phyloP scores from a whole-genome alignment of 1,140 invertebrate species.

The Vanessa atalanta region DNA sequence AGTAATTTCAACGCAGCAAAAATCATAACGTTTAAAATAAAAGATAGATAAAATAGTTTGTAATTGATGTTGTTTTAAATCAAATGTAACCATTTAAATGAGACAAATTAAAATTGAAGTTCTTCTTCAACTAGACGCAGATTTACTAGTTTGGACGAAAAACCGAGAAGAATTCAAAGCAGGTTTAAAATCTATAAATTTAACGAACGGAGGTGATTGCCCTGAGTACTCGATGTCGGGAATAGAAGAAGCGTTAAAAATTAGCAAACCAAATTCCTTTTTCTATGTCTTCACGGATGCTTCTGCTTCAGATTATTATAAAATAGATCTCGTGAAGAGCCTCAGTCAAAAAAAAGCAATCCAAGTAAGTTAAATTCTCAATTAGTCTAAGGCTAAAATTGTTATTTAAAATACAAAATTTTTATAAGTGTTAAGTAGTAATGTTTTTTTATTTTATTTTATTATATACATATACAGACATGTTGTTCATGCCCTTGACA shows the following conservation, averaged over 20 bases:
- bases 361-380: slow-evolving; percentile 44
- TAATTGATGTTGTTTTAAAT: no score
- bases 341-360: slow-evolving; percentile 48
- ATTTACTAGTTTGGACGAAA: slow-evolving; percentile 31
- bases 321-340: slow-evolving; percentile 39
- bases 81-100: no score
- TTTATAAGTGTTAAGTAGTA: no score
- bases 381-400: no score
- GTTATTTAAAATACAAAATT: no score
- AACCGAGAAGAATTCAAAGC: slow-evolving; percentile 45
- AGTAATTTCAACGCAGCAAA: no score
- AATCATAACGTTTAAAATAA: no score
- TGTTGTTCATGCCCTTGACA: no score
- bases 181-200: slow-evolving; percentile 75
- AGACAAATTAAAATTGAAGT: background rate
- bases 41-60: no score
- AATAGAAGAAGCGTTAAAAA: slow-evolving; percentile 82
- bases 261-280: slow-evolving; percentile 82
- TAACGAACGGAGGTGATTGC: slow-evolving; percentile 83
- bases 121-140: background rate
- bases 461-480: no score
- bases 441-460: no score
- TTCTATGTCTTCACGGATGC: slow-evolving; percentile 87
- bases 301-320: slow-evolving; percentile 69
- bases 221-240: slow-evolving; percentile 83